Conservation (phyloP, 2,797 vertebrate species). For the Danio tinwini region DNA sequence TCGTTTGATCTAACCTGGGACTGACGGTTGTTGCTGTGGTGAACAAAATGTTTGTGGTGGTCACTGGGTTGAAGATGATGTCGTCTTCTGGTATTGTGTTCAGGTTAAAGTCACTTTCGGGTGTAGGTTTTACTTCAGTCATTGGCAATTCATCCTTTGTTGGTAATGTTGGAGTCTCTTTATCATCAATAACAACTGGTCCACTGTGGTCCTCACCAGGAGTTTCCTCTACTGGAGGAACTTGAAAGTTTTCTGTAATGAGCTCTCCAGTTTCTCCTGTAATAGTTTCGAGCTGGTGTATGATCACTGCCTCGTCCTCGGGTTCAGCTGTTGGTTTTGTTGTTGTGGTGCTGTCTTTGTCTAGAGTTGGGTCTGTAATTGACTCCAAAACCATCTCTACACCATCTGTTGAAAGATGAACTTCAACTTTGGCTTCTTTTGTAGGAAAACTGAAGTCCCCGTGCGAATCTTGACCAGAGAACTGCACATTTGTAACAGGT, state of each 20-base stretch:
- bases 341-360: constrained; percentile 1
- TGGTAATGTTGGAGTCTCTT: constrained; percentile 57
- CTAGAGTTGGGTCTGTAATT: constrained; percentile 62
- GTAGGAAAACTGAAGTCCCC: constrained; percentile 67
- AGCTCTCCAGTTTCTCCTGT: constrained; percentile 70
- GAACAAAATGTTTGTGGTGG: constrained; percentile 53
- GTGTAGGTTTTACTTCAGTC: constrained; percentile 45
- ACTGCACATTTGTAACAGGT: constrained; percentile 57
- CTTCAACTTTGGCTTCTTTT: constrained; percentile 55
- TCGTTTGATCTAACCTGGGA: constrained; percentile 9
- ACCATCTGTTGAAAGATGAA: constrained; percentile 59
- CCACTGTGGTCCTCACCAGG: constrained; percentile 20
- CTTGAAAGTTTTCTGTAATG: constrained; percentile 64
- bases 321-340: constrained; percentile 54
- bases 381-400: constrained; percentile 70
- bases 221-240: constrained; percentile 47
- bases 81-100: constrained; percentile 53
- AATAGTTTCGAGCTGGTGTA: constrained; percentile 73
- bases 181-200: constrained; percentile 24
- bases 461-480: constrained; percentile 67
- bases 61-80: constrained; percentile 22
- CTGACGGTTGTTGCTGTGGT: constrained; percentile 45
- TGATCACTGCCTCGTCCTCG: constrained; percentile 66
- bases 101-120: constrained; percentile 45
- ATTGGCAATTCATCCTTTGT: constrained; percentile 23